Evolutionary conservation across 2,797 vertebrate species (phyloP).

Genomic region (Ciconia nigra): DNA sequence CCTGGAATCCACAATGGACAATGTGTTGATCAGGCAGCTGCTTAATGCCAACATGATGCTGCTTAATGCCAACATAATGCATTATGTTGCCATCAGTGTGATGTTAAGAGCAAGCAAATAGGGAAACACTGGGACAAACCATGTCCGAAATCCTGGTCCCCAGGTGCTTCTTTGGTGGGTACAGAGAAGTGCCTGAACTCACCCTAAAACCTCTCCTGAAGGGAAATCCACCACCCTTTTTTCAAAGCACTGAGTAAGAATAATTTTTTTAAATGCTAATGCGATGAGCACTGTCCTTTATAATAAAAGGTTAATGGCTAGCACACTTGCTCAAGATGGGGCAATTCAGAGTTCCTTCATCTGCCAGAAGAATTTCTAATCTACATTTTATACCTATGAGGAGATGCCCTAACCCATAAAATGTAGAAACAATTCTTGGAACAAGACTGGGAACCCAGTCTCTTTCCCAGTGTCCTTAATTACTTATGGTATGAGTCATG

Average conservation of each 20-base stretch:
- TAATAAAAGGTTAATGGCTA: not conserved
- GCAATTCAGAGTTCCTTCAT: not conserved
- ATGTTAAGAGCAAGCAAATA: not conserved
- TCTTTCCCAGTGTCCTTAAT: constrained; percentile 13
- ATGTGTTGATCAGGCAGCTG: not conserved
- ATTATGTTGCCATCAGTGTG: not conserved
- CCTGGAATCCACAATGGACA: not conserved
- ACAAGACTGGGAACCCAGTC: not conserved
- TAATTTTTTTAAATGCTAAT: not conserved
- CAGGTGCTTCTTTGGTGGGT: not conserved
- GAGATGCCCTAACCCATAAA: not conserved
- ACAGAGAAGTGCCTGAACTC: not conserved
- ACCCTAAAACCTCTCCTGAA: not conserved
- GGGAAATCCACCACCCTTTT: not conserved
- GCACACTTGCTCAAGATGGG: not conserved
- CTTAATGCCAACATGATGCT: not conserved
- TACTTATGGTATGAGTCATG: constrained; percentile 2
- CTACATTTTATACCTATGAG: constrained; percentile 38
- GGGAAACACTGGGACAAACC: not conserved
- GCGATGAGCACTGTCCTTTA: not conserved
- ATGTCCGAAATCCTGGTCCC: not conserved
- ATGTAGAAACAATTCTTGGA: constrained; percentile 38
- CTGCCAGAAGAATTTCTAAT: constrained; percentile 10
- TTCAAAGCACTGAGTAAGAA: not conserved
- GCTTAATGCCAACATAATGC: not conserved